Evolutionary conservation across 2,888 invertebrate species (phyloP), one percentile per base, ranked within the genome.

Genomic region (Steromphala cineraria): DNA sequence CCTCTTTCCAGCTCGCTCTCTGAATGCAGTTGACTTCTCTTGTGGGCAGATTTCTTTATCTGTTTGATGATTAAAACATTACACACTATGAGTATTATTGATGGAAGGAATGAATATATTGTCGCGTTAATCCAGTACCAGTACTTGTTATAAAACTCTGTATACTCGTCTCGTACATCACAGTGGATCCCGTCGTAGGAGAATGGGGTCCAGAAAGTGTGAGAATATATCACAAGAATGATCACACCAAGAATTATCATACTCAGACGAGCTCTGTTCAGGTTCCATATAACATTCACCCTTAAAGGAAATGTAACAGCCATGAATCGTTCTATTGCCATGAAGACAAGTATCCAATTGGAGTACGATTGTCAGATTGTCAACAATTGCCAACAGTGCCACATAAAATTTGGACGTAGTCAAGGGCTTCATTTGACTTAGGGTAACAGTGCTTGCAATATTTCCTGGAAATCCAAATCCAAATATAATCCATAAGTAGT

Each of bases 71-170:
- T 83, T 46, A 85, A 81, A 19, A 78, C n/a, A 80, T 85, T 85
- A 76, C 81, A 83, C 74, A 85, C 75, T 4, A 77, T 76, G 13
- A 85, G 80, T n/a, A 85, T 77, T 53, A 55, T 56, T 71, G 81
- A 84, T 1, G 85, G 85, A 24, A 84, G 7, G 67, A 85, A 81
- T 24, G 81, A 82, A 79, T 84, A 84, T 53, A 85, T 21, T 3
- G 75, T 40, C 17, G 82, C 75, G 28, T 56, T 55, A 3, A 82
- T 81, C 85, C 84, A 85, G 71, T 82, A 81, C 75, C 76, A 83
- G 1, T 82, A 62, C 13, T 28, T 78, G 15, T 46, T 67, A 21
- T 79, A 71, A 55, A 85, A 81, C 21, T n/a, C 1, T 4, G 31
- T 56, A 53, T 80, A 77, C 8, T 81, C 55, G 13, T n/a, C 40